phyloP scores from a whole-genome alignment of 2,888 invertebrate species.

The Rotaria magnacalcarata region DNA sequence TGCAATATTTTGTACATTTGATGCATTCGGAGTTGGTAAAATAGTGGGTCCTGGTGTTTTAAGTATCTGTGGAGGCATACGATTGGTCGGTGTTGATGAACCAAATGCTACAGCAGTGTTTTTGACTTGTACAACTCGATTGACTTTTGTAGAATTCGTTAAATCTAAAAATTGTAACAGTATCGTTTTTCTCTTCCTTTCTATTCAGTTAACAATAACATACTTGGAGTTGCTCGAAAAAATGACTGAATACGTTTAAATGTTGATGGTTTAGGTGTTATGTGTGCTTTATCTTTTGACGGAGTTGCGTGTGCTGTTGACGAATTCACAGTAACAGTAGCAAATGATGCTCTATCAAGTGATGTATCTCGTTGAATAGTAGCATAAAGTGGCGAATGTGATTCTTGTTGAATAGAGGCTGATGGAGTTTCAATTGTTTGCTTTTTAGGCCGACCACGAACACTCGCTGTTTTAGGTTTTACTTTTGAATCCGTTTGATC shows the following conservation, averaged over 20 bases:
- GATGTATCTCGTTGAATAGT: not conserved
- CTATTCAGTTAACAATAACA: not conserved
- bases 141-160: not conserved
- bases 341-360: not conserved
- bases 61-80: not conserved
- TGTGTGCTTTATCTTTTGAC: not conserved
- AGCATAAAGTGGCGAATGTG: slow-evolving; percentile 1
- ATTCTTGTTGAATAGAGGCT: not conserved
- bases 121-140: not conserved
- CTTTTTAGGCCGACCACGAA: not conserved
- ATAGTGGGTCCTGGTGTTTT: not conserved
- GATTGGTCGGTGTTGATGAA: not conserved
- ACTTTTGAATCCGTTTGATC: not conserved
- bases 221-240: not conserved
- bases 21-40: not conserved
- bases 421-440: not conserved
- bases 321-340: not conserved
- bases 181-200: not conserved
- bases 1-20: not conserved
- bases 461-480: not conserved
- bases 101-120: not conserved
- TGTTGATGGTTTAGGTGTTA: not conserved
- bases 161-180: not conserved
- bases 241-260: slow-evolving; percentile 27
- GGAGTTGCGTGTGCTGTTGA: not conserved